phyloP scores from a whole-genome alignment of 2,888 invertebrate genomes.

The Luperina testacea region DNA sequence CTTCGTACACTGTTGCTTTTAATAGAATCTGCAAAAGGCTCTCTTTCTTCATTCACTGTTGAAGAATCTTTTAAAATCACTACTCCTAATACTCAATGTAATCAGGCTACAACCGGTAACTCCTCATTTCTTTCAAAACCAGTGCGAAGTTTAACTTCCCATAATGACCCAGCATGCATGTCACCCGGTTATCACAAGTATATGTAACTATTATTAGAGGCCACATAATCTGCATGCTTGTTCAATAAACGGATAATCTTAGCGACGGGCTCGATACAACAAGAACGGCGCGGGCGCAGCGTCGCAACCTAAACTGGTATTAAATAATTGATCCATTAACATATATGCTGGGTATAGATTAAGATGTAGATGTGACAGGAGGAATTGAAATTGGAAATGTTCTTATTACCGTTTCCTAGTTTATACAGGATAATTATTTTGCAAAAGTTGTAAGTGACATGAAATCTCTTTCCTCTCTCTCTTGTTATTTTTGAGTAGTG shows the following conservation, averaged over 20 bases:
- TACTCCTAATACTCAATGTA: not conserved
- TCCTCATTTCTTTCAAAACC: not conserved
- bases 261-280: conserved; percentile 42
- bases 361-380: conserved; percentile 39
- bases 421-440: not conserved
- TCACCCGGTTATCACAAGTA: conserved; percentile 54
- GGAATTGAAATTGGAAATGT: not conserved
- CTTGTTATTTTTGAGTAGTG: not conserved
- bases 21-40: not conserved
- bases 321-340: conserved; percentile 69
- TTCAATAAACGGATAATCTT: conserved; percentile 67
- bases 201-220: conserved; percentile 61
- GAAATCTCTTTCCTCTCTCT: not conserved
- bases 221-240: conserved; percentile 68
- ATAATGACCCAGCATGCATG: conserved; percentile 41
- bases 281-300: conserved; percentile 47
- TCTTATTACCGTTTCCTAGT: conserved; percentile 5
- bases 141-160: not conserved
- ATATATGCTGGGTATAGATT: conserved; percentile 56
- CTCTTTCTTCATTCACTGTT: not conserved
- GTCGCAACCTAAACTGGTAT: conserved; percentile 68
- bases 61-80: not conserved
- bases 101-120: not conserved
- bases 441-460: not conserved
- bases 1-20: not conserved